Conservation (phyloP, 2,888 invertebrate species). For the Merodon equestris region DNA sequence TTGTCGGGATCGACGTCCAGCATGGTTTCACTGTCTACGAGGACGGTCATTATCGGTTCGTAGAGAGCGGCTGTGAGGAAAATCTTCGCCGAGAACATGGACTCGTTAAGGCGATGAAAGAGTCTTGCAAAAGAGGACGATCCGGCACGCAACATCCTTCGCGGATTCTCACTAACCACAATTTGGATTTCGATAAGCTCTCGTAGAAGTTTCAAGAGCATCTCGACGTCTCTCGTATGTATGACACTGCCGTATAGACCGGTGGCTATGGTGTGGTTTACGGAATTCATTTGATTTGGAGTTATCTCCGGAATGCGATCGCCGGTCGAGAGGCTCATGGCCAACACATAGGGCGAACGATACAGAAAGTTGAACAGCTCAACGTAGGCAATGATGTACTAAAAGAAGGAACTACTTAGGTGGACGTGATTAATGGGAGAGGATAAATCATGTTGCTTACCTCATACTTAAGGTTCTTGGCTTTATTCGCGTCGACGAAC, state of each 20-base stretch:
- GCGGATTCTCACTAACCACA: constrained; percentile 84
- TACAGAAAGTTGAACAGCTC: constrained; percentile 85
- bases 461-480: constrained; percentile 90
- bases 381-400: constrained; percentile 83
- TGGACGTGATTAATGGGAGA: neutral
- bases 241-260: constrained; percentile 87
- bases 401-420: constrained; percentile 39
- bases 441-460: no score
- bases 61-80: constrained; percentile 96
- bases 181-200: constrained; percentile 87
- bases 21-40: constrained; percentile 94
- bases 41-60: constrained; percentile 92
- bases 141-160: constrained; percentile 88
- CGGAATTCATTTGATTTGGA: constrained; percentile 75
- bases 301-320: constrained; percentile 81
- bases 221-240: constrained; percentile 86
- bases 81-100: constrained; percentile 92
- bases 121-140: constrained; percentile 92
- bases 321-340: constrained; percentile 84
- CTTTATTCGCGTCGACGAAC: constrained; percentile 91
- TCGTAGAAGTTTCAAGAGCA: constrained; percentile 83
- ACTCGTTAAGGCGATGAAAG: constrained; percentile 93
- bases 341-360: constrained; percentile 85
- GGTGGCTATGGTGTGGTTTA: constrained; percentile 79
- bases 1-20: constrained; percentile 95